phyloP scores from a whole-genome alignment of 2,113 vertebrate genomes.

The Agelaius tricolor region DNA sequence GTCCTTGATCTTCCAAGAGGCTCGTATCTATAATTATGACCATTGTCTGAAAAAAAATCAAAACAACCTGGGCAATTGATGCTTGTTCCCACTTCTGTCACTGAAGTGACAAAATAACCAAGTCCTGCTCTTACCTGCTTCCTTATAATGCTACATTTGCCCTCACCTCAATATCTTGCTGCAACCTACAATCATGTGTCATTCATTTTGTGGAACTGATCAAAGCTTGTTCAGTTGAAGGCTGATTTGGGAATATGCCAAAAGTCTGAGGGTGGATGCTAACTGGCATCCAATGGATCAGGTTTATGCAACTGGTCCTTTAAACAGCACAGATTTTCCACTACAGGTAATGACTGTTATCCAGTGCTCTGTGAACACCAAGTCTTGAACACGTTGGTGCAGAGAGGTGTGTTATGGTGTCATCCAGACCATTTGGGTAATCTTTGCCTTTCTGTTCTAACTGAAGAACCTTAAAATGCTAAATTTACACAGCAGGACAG shows the following conservation, averaged over 20 bases:
- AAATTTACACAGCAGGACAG: neutral
- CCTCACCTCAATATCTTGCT: neutral
- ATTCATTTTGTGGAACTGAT: neutral
- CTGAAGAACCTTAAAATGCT: neutral
- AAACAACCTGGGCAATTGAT: neutral
- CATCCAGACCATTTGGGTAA: neutral
- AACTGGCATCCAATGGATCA: neutral
- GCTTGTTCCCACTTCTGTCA: neutral
- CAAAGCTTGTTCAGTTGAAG: neutral
- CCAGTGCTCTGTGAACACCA: neutral
- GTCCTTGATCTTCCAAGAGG: neutral
- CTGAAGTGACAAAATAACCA: constrained; percentile 21
- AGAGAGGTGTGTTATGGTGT: neutral
- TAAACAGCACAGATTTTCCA: neutral
- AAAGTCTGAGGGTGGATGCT: neutral
- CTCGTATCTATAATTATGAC: constrained; percentile 3
- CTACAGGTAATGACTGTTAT: neutral
- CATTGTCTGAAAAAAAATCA: neutral
- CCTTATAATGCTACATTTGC: neutral
- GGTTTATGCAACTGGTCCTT: neutral
- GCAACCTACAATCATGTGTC: neutral
- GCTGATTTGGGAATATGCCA: neutral
- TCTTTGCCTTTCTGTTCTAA: neutral
- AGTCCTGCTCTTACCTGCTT: neutral
- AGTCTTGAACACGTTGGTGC: neutral